A percentile compares a stretch with the other conserved stretches of the same genome.
Evolutionary conservation across 2,113 vertebrate species (phyloP).

Genomic region (Myotis yumanensis): DNA sequence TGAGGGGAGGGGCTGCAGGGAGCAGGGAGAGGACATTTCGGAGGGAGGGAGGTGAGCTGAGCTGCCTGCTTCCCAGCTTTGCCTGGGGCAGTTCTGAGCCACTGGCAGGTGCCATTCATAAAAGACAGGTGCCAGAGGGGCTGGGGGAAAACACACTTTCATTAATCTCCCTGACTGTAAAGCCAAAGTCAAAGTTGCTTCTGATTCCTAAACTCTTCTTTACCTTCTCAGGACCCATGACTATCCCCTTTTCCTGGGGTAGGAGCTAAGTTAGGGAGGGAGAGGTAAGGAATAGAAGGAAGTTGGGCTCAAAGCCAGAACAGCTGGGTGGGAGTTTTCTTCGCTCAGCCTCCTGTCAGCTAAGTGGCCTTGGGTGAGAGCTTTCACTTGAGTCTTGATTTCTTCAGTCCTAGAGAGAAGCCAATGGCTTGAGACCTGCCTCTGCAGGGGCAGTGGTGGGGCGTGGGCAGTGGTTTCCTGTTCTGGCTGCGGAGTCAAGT

Average conservation of each 20-base stretch:
- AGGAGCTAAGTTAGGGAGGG: background rate
- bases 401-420: background rate
- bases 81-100: background rate
- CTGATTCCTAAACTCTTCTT: background rate
- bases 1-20: background rate
- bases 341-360: background rate
- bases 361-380: background rate
- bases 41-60: fast-evolving
- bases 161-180: background rate
- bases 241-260: background rate
- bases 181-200: background rate
- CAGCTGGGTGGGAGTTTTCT: background rate
- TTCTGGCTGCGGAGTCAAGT: background rate
- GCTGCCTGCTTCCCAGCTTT: background rate
- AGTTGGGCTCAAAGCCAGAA: background rate
- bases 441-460: fast-evolving
- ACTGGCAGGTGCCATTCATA: background rate
- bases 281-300: background rate
- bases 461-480: fast-evolving
- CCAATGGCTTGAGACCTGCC: background rate
- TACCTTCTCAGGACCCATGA: background rate
- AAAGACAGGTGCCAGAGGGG: background rate
- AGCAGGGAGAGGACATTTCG: background rate
- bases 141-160: background rate
- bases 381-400: background rate